A percentile compares a stretch with the other conserved stretches of the same genome.
phyloP scores from a whole-genome alignment of 1,140 invertebrate species.

The Drosophila sturtevanti region DNA sequence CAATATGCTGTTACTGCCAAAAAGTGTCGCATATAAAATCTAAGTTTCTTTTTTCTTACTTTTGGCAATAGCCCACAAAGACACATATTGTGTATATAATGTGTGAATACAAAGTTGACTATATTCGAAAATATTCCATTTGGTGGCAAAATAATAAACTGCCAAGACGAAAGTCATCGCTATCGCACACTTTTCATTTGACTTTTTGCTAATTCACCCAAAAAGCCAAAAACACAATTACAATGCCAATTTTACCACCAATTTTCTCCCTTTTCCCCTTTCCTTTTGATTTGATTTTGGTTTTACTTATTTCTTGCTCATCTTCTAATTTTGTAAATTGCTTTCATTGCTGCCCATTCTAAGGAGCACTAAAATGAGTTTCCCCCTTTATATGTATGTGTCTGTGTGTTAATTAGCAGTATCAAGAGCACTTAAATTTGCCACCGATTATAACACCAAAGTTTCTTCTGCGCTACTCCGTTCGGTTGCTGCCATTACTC shows the following conservation, averaged over 20 bases:
- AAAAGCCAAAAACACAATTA: slow-evolving; percentile 47
- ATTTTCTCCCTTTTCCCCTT: not conserved
- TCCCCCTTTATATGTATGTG: slow-evolving; percentile 22
- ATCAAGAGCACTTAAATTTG: slow-evolving; percentile 74
- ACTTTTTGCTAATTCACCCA: slow-evolving; percentile 10
- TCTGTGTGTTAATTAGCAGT: slow-evolving; percentile 74
- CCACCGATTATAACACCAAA: slow-evolving; percentile 70
- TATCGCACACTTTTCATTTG: not conserved
- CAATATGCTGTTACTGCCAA: slow-evolving; percentile 36
- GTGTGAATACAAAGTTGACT: not conserved
- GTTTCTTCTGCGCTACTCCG: slow-evolving; percentile 41
- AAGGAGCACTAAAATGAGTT: slow-evolving; percentile 25
- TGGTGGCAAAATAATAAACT: slow-evolving; percentile 58
- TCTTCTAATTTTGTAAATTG: slow-evolving; percentile 71
- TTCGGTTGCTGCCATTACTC: not conserved
- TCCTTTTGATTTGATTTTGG: not conserved
- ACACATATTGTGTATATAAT: not conserved
- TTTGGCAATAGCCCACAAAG: slow-evolving; percentile 5
- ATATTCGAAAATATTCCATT: slow-evolving; percentile 21
- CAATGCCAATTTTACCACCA: slow-evolving; percentile 8
- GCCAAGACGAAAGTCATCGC: slow-evolving; percentile 40
- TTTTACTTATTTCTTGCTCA: slow-evolving; percentile 25
- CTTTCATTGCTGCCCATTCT: slow-evolving; percentile 50
- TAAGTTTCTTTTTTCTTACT: not conserved
- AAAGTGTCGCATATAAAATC: slow-evolving; percentile 13